Percentiles rank a stretch among this genome's conserved stretches.
Conservation (phyloP, 2,113 vertebrate species). For the Poicephalus meyeri region DNA sequence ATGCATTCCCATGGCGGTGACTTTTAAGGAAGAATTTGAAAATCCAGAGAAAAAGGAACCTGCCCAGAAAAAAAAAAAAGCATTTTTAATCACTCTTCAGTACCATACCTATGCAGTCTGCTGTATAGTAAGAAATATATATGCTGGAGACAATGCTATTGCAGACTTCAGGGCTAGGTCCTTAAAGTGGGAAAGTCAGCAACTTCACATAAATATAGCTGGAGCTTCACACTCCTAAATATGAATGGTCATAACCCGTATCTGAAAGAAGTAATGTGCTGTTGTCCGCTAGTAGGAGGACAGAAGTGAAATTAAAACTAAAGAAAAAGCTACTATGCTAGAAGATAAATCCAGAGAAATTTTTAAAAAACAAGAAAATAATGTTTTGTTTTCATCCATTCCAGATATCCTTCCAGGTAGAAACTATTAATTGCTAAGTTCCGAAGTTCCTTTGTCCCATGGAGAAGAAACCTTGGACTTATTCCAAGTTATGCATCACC, state of each 20-base stretch:
- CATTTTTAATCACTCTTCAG: not conserved
- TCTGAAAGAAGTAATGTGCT: not conserved
- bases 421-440: conserved; percentile 1
- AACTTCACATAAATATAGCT: not conserved
- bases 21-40: not conserved
- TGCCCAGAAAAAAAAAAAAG: not conserved
- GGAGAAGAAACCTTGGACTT: not conserved
- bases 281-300: not conserved
- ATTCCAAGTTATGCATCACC: not conserved
- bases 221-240: not conserved
- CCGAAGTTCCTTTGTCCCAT: not conserved
- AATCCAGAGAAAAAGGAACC: not conserved
- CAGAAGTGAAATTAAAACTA: not conserved
- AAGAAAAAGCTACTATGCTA: not conserved
- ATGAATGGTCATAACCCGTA: not conserved
- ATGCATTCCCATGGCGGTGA: not conserved
- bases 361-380: not conserved
- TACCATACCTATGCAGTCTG: not conserved
- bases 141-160: not conserved
- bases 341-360: not conserved
- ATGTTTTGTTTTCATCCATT: not conserved
- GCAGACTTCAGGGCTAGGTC: not conserved
- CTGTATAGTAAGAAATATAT: not conserved
- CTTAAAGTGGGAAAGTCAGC: not conserved
- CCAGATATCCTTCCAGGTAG: not conserved